Percentiles rank a stretch among this genome's conserved stretches.
phyloP scores from a whole-genome alignment of 2,888 invertebrate genomes.

The Aphidoletes aphidimyza region DNA sequence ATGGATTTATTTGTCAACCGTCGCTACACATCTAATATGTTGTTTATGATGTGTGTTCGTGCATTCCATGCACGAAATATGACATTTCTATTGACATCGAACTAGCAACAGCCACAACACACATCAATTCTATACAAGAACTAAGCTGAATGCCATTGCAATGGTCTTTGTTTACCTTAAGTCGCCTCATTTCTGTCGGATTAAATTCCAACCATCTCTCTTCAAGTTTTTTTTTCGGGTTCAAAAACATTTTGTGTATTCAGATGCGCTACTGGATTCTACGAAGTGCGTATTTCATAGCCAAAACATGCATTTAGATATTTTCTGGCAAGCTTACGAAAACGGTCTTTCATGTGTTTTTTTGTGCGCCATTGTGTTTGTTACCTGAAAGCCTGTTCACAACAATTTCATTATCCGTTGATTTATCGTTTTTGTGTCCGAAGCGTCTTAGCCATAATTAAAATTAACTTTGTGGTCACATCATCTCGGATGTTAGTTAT shows the following conservation, averaged over 20 bases:
- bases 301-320: no score
- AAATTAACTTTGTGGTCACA: constrained; percentile 34
- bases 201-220: not conserved
- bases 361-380: not conserved
- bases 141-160: not conserved
- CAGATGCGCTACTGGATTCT: constrained; percentile 36
- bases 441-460: constrained; percentile 26
- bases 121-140: no score
- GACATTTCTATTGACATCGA: constrained; percentile 7
- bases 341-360: no score
- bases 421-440: constrained; percentile 14
- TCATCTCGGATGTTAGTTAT: not conserved
- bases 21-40: not conserved
- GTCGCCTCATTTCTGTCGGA: constrained; percentile 31
- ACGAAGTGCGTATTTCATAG: not conserved
- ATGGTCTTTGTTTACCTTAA: not conserved
- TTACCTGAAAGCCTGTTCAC: not conserved
- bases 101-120: no score
- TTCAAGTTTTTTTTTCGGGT: no score
- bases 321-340: not conserved
- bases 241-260: not conserved
- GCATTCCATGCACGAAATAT: not conserved
- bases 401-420: not conserved
- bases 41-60: not conserved
- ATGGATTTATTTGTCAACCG: constrained; percentile 6